Evolutionary conservation across 2,888 invertebrate species (phyloP), one percentile per base, ranked within the genome.

Genomic region (Drosophila suboccidentalis): DNA sequence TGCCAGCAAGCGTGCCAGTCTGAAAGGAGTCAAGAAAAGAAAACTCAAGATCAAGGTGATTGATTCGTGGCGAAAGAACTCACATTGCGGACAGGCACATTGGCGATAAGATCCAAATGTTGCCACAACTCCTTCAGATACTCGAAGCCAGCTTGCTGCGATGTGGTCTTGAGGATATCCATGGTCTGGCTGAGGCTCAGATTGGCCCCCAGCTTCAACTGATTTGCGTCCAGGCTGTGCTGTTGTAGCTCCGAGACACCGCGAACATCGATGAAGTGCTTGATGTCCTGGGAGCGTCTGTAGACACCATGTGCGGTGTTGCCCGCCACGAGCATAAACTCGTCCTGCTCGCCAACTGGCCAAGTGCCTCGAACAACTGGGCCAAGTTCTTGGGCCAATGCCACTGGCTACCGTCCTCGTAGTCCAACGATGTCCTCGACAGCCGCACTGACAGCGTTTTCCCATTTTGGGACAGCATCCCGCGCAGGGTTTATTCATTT

Each of bases 221-320:
- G 57, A 0, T 81, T 60, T 91, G 92, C 44, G 1, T 80, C 71
- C 4, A 93, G 77, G 43, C 84, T 88, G 79, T 94, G 90, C 0
- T 79, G 92, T 53, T 94, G 94, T 10, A 97, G 89, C 68, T 95
- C 95, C 8, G 92, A 84, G 1, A 96, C 93, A 3, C 92, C 92
- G 50, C 94, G 94, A 0, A 96, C 92, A 79, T 96, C 96, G 53
- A 97, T 95, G 53, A 95, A 94, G 17, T 94, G 91, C 69, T 94
- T 93, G 49, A 91, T 82, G 4, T 79, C 66, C 3, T 32, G 11
- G 0, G 80, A 65, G 3, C 92, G 87, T 1, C 93, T 91, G 73
- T 92, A 94, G 1, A 94, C 93, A 1, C 97, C 97, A 92, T 95
- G 95, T 2, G 95, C 96, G 2, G 97, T 97, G 87, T 97, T 96